These are phyloP conservation scores for Triplophysa rosa DNA, from an alignment of 2,113 vertebrate genomes.

Conservation along the genomic window DNA sequence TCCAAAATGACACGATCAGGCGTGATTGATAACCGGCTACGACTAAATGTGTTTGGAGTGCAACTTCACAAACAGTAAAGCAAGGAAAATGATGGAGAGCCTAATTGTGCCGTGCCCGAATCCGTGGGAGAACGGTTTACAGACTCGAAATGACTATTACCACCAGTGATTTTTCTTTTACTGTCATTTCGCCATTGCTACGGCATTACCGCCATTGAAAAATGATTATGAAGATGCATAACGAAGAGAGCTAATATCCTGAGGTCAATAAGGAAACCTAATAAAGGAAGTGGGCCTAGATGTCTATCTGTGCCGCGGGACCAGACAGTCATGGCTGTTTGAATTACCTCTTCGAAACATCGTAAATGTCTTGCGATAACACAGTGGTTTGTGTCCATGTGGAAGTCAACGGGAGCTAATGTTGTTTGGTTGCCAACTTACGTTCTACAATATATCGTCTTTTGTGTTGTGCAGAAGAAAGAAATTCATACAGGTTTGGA, in stretches of 20 bases:
- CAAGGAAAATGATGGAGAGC: slow-evolving; percentile 9
- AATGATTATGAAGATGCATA: slow-evolving; percentile 33
- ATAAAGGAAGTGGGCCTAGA: slow-evolving; percentile 7
- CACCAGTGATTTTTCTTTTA: background rate
- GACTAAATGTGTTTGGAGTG: slow-evolving; percentile 30
- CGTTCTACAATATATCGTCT: no score
- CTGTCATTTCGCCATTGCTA: background rate
- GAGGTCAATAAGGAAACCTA: slow-evolving; percentile 24
- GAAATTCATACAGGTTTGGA: no score
- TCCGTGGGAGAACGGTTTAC: background rate
- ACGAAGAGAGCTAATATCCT: slow-evolving; percentile 27
- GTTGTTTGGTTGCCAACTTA: no score
- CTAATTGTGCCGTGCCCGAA: slow-evolving; percentile 20
- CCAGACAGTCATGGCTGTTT: slow-evolving; percentile 10
- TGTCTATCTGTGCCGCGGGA: background rate
- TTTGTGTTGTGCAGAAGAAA: no score
- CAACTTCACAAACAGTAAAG: slow-evolving; percentile 40
- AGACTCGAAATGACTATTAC: slow-evolving; percentile 13
- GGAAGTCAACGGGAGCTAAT: no score
- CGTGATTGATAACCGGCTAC: slow-evolving; percentile 28
- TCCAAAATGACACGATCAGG: slow-evolving; percentile 25
- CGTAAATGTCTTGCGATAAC: background rate
- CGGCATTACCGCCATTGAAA: slow-evolving; percentile 23
- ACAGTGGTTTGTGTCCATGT: background rate
- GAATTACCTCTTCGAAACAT: slow-evolving; percentile 29